Evolutionary conservation across 2,113 vertebrate species (phyloP).

Genomic region (Laticauda laticaudata): DNA sequence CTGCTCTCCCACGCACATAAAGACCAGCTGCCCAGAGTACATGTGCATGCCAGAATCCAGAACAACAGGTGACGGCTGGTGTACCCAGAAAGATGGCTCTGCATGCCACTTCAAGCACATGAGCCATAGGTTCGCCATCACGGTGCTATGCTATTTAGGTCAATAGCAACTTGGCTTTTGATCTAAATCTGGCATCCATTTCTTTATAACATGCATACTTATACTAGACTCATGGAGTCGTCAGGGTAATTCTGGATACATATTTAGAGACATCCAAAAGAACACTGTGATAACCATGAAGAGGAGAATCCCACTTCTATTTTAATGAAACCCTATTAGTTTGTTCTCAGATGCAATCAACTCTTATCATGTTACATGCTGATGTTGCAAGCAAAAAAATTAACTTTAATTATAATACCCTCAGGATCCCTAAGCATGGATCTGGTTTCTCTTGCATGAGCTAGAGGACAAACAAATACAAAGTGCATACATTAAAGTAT

Average conservation of each 20-base stretch:
- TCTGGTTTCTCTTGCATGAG: constrained; percentile 12
- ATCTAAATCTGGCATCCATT: background rate
- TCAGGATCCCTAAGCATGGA: constrained; percentile 25
- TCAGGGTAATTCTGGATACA: background rate
- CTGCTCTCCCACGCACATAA: too few species aligned
- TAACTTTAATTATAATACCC: constrained; percentile 36
- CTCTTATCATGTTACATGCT: constrained; percentile 26
- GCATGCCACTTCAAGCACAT: too few species aligned
- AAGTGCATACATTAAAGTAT: constrained; percentile 3
- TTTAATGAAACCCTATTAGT: constrained; percentile 1
- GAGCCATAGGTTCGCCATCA: too few species aligned
- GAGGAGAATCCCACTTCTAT: constrained; percentile 1
- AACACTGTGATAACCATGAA: background rate
- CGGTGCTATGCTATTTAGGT: too few species aligned
- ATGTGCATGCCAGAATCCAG: too few species aligned
- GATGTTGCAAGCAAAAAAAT: constrained; percentile 26
- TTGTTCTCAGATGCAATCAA: constrained; percentile 10
- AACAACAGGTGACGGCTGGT: too few species aligned
- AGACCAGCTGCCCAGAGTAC: too few species aligned
- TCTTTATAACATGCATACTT: background rate
- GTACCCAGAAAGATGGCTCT: too few species aligned
- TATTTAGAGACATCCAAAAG: background rate
- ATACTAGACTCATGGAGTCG: background rate
- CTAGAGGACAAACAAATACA: constrained; percentile 35
- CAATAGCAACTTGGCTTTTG: background rate